Conservation (phyloP, 2,888 invertebrate genomes). For the Machimus rusticus region DNA sequence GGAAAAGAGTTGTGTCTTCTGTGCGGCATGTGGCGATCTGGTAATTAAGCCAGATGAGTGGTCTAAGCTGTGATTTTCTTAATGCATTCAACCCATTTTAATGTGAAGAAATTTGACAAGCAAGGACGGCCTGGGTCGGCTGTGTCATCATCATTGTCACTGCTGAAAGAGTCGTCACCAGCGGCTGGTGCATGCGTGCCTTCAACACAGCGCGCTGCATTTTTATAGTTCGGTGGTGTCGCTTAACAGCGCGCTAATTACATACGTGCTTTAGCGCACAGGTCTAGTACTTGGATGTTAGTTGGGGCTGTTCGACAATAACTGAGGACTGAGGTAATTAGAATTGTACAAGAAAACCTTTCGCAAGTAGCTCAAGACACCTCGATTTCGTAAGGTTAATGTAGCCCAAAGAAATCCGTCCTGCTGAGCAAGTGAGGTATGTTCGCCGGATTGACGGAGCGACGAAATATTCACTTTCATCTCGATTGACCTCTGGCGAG, state of each 20-base stretch:
- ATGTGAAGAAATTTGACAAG: conserved; percentile 37
- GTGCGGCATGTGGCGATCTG: background rate
- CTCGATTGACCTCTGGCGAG: conserved; percentile 12
- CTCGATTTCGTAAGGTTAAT: conserved; percentile 2
- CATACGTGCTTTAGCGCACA: conserved; percentile 6
- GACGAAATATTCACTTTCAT: conserved; percentile 20
- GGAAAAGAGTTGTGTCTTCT: background rate
- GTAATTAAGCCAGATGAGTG: conserved; percentile 15
- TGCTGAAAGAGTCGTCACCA: background rate
- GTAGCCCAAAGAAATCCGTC: background rate
- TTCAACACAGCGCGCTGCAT: background rate
- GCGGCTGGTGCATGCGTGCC: background rate
- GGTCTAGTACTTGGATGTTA: background rate
- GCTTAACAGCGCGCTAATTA: conserved; percentile 4
- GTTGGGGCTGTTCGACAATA: background rate
- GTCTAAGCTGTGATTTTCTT: conserved; percentile 6
- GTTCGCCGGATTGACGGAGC: background rate
- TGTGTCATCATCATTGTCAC: conserved; percentile 17
- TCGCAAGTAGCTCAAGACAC: background rate
- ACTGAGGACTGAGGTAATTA: background rate
- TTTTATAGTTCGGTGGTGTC: background rate
- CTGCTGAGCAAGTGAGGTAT: background rate
- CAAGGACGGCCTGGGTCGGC: conserved; percentile 16
- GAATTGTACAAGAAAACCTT: conserved; percentile 19
- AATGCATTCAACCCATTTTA: conserved; percentile 35